Base-by-base conservation (phyloP, 2,797 vertebrate species). In the Ambastaia sidthimunki region DNA sequence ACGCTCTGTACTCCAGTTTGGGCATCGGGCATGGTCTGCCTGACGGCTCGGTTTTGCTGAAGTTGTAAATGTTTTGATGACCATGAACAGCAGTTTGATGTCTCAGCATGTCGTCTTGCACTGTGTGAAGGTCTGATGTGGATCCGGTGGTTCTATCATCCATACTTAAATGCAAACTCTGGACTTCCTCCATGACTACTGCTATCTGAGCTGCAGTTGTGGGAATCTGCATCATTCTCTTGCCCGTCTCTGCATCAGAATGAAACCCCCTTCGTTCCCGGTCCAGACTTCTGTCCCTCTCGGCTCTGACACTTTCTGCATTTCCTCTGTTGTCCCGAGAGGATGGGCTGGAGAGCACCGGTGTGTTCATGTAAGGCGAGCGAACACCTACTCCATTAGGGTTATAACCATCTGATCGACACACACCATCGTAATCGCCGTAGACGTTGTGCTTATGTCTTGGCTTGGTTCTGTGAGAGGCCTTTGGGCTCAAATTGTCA, bases 401-500 rank as follows among this genome's bases (percentile, higher is more conserved):
- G 89, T 87, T 95, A 85, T 93, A 95, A 92, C 90, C 87, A 84
- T 96, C 80, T 77, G 95, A 88, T 50, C 94, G 91, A 85, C 92
- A 93, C 2, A 92, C 76, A 0, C 89, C 91, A 76, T 96, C 95
- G 11, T 93, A 96, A 37, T 96, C 95, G 21, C 90, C 90, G 76
- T 95, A 96, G 16, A 94, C 85, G 63, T 87, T 94, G 83, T 92
- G 94, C 83, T 96, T 96, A 86, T 95, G 95, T 81, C 95, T 94
- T 76, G 93, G 95, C 83, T 96, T 96, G 88, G 90, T 95, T 86
- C 92, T 93, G 83, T 96, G 95, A 86, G 95, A 91, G 69, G 96
- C 90, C 88, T 99, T 99, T 0, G 97, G 97, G 86, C 98, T 99
- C 90, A 99, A 92, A 89, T 98, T 99, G 89, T 99, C 98, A 55